A percentile compares a stretch with the other conserved stretches of the same genome.
These are phyloP conservation scores for Heterodera filipjevi DNA, from an alignment of 2,888 invertebrate genomes.

Conservation along the genomic window DNA sequence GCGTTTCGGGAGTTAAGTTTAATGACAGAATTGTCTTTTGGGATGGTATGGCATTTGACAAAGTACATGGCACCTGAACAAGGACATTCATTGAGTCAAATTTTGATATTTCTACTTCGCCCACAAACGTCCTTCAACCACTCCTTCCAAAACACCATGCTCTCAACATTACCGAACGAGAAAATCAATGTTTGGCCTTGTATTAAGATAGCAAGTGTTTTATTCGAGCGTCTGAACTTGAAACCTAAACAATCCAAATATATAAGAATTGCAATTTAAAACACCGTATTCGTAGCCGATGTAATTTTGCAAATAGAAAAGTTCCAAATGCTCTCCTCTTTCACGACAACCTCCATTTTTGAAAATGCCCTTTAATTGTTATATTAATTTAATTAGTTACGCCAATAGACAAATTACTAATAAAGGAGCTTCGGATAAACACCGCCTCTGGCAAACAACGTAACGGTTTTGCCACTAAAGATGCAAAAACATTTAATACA, in stretches of 20 bases:
- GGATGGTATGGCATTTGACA: slow-evolving; percentile 20
- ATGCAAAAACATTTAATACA: no score
- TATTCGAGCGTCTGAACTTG: slow-evolving; percentile 40
- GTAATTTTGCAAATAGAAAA: slow-evolving; percentile 44
- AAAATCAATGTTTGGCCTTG: slow-evolving; percentile 41
- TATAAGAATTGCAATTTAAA: neutral
- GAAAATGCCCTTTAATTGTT: slow-evolving; percentile 35
- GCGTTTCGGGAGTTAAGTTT: slow-evolving; percentile 27
- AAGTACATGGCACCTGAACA: slow-evolving; percentile 35
- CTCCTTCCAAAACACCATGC: slow-evolving; percentile 46
- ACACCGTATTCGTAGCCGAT: slow-evolving; percentile 44
- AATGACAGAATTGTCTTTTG: slow-evolving; percentile 25
- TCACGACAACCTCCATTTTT: slow-evolving; percentile 42
- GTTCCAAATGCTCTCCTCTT: slow-evolving; percentile 40
- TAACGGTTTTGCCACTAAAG: slow-evolving; percentile 42
- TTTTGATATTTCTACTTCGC: slow-evolving; percentile 35
- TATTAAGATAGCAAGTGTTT: slow-evolving; percentile 40
- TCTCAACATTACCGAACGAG: slow-evolving; percentile 39
- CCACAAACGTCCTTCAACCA: slow-evolving; percentile 44
- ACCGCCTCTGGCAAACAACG: slow-evolving; percentile 43
- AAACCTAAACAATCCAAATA: slow-evolving; percentile 32
- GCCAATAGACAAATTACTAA: neutral
- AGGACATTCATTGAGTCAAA: neutral
- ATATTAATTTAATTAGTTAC: neutral
- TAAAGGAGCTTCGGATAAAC: slow-evolving; percentile 40